Evolutionary conservation across 2,888 invertebrate genomes (phyloP).

Genomic region (Bellardia pandia): DNA sequence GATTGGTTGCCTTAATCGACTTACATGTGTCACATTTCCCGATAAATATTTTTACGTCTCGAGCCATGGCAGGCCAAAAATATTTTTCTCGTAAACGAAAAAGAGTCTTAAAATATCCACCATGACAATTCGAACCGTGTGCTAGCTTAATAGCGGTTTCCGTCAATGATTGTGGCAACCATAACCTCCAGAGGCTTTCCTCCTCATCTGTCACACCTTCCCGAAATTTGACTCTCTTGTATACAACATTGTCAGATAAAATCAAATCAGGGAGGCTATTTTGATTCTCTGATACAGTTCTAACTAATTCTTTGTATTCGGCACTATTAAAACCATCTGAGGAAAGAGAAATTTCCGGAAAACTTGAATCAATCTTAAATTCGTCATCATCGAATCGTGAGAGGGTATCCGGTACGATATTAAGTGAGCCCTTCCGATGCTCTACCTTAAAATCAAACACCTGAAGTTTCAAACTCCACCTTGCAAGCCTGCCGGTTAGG

Average conservation of each 20-base stretch:
- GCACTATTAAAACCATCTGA: slow-evolving; percentile 8
- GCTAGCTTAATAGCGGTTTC: neutral
- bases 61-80: slow-evolving; percentile 44
- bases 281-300: neutral
- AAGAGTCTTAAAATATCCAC: slow-evolving; percentile 40
- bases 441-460: too few species aligned
- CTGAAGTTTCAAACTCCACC: too few species aligned
- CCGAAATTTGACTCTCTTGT: slow-evolving; percentile 18
- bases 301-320: slow-evolving; percentile 17
- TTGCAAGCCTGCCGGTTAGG: too few species aligned
- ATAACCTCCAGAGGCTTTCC: slow-evolving; percentile 35
- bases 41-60: slow-evolving; percentile 1
- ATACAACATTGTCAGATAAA: slow-evolving; percentile 11
- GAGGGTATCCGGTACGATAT: too few species aligned
- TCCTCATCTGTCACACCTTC: slow-evolving; percentile 17
- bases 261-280: slow-evolving; percentile 10
- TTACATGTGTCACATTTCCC: slow-evolving; percentile 24
- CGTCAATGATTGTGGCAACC: slow-evolving; percentile 26
- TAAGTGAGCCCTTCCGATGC: too few species aligned
- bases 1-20: neutral
- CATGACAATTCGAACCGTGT: slow-evolving; percentile 26
- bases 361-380: neutral
- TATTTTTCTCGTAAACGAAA: slow-evolving; percentile 15
- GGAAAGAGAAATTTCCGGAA: slow-evolving; percentile 30
- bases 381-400: too few species aligned